These are phyloP conservation scores for Bathynomus jamesi DNA, from an alignment of 1,140 invertebrate genomes.

Conservation along the genomic window DNA sequence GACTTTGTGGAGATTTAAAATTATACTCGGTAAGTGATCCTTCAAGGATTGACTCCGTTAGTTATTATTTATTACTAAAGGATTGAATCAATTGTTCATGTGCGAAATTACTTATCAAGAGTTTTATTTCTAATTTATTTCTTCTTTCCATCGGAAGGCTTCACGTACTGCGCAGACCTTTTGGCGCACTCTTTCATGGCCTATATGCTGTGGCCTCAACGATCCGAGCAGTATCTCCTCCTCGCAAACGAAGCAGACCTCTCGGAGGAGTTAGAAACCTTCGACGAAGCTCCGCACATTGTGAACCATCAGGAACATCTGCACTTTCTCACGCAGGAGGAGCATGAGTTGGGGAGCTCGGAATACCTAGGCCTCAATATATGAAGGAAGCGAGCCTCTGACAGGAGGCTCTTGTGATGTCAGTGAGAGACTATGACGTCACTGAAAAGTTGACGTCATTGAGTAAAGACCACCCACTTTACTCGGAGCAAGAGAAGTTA, in stretches of 20 bases:
- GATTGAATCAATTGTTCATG: constrained; percentile 8
- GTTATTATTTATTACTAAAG: constrained; percentile 7
- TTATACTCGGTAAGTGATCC: constrained; percentile 68
- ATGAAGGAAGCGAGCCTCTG: too few relatives aligned
- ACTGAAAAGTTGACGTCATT: too few relatives aligned
- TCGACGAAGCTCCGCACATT: constrained; percentile 70
- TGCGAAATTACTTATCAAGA: constrained; percentile 15
- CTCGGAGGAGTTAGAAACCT: constrained; percentile 77
- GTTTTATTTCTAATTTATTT: too few relatives aligned
- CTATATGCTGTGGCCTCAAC: constrained; percentile 84
- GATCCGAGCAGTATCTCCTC: constrained; percentile 81
- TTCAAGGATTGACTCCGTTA: too few relatives aligned
- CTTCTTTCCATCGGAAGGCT: constrained; percentile 57
- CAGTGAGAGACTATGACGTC: too few relatives aligned
- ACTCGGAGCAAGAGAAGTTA: too few relatives aligned
- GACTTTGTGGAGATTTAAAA: constrained; percentile 88
- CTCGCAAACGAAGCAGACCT: constrained; percentile 58
- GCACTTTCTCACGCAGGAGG: neutral
- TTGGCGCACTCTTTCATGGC: constrained; percentile 89
- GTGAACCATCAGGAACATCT: constrained; percentile 24
- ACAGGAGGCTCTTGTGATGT: too few relatives aligned
- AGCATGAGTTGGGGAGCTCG: neutral
- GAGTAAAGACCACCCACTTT: too few relatives aligned
- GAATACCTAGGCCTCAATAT: neutral
- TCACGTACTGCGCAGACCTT: constrained; percentile 88